Evolutionary conservation across 2,888 invertebrate genomes (phyloP).

Genomic region (Morpho helenor): DNA sequence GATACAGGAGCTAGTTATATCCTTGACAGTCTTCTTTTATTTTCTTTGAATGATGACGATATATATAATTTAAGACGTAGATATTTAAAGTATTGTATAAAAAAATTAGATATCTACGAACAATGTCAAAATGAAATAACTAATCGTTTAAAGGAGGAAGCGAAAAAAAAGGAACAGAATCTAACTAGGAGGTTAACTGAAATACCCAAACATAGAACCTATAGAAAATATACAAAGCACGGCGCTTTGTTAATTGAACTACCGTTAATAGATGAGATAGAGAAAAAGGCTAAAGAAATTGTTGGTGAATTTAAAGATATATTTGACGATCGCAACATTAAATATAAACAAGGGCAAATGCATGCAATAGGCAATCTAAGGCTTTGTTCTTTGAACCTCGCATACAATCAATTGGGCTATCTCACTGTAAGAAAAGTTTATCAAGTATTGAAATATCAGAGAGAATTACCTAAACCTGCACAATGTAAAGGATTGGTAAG

Average conservation of each 20-base stretch:
- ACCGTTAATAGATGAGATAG: slow-evolving; percentile 26
- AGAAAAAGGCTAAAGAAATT: slow-evolving; percentile 30
- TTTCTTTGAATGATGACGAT: slow-evolving; percentile 38
- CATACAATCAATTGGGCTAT: slow-evolving; percentile 42
- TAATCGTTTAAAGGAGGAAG: slow-evolving; percentile 6
- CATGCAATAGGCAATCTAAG: slow-evolving; percentile 43
- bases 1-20: slow-evolving; percentile 38
- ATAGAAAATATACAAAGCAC: neutral
- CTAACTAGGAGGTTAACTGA: neutral
- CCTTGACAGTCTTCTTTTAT: slow-evolving; percentile 34
- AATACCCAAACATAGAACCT: neutral
- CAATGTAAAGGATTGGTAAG: slow-evolving; percentile 39
- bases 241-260: slow-evolving; percentile 3
- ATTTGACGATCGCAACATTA: slow-evolving; percentile 30
- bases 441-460: slow-evolving; percentile 44
- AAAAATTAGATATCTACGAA: slow-evolving; percentile 31
- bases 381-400: slow-evolving; percentile 48
- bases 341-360: slow-evolving; percentile 24
- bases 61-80: slow-evolving; percentile 25
- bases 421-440: slow-evolving; percentile 34
- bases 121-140: slow-evolving; percentile 31
- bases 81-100: slow-evolving; percentile 28
- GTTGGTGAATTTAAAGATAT: slow-evolving; percentile 37
- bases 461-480: slow-evolving; percentile 9
- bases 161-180: slow-evolving; percentile 7